Conservation (phyloP, 2,888 invertebrate species). For the Ormyrus pomaceus region DNA sequence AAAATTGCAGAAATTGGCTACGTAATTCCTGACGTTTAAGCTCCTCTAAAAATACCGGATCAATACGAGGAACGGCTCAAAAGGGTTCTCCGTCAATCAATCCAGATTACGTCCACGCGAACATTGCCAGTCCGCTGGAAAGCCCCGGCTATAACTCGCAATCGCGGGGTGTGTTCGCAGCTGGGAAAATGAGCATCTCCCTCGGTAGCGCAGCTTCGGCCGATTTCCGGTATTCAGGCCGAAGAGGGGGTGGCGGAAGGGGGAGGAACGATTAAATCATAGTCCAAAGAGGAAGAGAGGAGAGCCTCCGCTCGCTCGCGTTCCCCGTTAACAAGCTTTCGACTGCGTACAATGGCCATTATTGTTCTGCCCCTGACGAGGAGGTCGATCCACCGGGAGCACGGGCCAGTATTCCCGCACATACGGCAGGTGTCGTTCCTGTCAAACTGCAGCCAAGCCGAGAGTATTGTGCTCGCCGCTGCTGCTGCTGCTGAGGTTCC, state of each 20-base stretch:
- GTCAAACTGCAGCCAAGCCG: constrained; percentile 12
- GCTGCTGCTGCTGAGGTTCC: background rate
- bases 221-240: constrained; percentile 56
- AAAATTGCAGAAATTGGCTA: too few species aligned
- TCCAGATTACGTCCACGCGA: too few species aligned
- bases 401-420: background rate
- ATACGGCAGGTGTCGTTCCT: background rate
- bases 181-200: constrained; percentile 5
- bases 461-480: background rate
- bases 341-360: constrained; percentile 61
- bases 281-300: background rate
- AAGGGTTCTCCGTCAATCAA: too few species aligned
- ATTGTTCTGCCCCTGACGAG: constrained; percentile 60
- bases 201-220: background rate
- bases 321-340: constrained; percentile 63
- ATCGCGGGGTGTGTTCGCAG: background rate
- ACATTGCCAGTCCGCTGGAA: too few species aligned
- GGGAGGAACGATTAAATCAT: constrained; percentile 41
- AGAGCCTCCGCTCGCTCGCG: constrained; percentile 51
- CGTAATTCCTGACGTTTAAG: too few species aligned
- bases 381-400: too few species aligned
- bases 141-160: too few species aligned
- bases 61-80: too few species aligned
- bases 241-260: background rate
- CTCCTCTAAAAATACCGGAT: too few species aligned